phyloP scores from a whole-genome alignment of 2,888 invertebrate genomes.

The Bursaphelenchus okinawaensis region DNA sequence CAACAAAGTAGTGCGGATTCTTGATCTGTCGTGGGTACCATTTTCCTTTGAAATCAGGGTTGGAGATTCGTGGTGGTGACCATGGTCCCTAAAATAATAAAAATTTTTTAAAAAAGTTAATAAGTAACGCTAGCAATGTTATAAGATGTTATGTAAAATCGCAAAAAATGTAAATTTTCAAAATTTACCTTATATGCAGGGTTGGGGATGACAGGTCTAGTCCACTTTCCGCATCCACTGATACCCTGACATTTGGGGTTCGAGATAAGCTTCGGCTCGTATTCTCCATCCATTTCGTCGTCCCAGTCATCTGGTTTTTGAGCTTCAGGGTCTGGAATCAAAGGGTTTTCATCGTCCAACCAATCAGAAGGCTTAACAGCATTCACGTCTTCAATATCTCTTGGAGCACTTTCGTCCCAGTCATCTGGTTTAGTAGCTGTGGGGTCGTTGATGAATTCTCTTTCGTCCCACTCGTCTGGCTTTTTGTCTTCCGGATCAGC shows the following conservation, averaged over 20 bases:
- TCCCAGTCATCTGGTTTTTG: slow-evolving; percentile 92
- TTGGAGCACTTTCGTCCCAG: slow-evolving; percentile 78
- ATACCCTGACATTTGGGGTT: slow-evolving; percentile 77
- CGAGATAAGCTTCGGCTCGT: slow-evolving; percentile 87
- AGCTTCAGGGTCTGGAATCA: slow-evolving; percentile 77
- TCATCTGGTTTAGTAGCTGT: slow-evolving; percentile 74
- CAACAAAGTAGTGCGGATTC: slow-evolving; percentile 88
- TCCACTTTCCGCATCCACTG: slow-evolving; percentile 87
- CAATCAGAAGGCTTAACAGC: slow-evolving; percentile 52
- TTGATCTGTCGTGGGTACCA: slow-evolving; percentile 70
- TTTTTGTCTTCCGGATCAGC: slow-evolving; percentile 77
- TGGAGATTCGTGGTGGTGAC: slow-evolving; percentile 68
- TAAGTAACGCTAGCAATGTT: neutral
- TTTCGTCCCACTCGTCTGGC: slow-evolving; percentile 93
- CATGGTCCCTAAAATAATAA: slow-evolving; percentile 73
- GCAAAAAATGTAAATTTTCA: too few relatives aligned
- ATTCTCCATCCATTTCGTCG: slow-evolving; percentile 93
- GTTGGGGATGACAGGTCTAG: slow-evolving; percentile 64
- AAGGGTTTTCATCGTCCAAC: slow-evolving; percentile 79
- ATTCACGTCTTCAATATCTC: slow-evolving; percentile 68
- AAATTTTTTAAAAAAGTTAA: neutral
- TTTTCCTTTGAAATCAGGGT: slow-evolving; percentile 63
- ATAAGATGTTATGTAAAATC: neutral
- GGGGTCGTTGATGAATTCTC: slow-evolving; percentile 81
- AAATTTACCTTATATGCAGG: slow-evolving; percentile 62